Percentiles rank a stretch among this genome's conserved stretches.
These are phyloP conservation scores for Calidris pygmaea DNA, from an alignment of 2,113 vertebrate genomes.

Conservation along the genomic window DNA sequence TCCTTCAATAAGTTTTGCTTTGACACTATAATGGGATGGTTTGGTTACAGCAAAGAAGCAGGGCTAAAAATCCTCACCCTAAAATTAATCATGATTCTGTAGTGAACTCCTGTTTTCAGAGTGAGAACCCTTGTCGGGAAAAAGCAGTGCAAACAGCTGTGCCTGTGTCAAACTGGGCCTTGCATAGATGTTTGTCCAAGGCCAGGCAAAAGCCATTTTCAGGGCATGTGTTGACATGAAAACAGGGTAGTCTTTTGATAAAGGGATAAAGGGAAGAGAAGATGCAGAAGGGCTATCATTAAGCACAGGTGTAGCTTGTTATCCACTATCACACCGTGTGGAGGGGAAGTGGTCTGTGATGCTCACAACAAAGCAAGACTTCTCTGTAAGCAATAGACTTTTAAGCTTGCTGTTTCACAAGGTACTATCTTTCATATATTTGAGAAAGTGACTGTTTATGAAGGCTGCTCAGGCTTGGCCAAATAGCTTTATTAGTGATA, in stretches of 20 bases:
- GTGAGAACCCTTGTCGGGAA: neutral
- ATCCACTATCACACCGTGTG: fast-evolving
- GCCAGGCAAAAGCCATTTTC: neutral
- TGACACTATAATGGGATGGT: neutral
- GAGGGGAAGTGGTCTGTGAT: neutral
- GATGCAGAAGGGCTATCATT: neutral
- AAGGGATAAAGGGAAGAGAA: neutral
- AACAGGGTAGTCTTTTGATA: neutral
- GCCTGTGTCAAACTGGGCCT: neutral
- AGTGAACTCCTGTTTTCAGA: neutral
- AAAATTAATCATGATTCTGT: neutral
- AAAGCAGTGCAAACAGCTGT: neutral
- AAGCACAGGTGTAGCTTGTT: neutral
- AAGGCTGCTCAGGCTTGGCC: neutral
- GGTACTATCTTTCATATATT: neutral
- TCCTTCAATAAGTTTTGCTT: neutral
- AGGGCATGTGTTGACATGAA: neutral
- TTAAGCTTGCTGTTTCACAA: neutral
- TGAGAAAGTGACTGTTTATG: neutral
- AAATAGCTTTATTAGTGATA: neutral
- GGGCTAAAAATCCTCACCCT: neutral
- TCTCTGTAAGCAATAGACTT: neutral
- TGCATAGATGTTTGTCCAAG: neutral
- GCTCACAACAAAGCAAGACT: neutral
- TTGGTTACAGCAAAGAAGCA: neutral